Evolutionary conservation across 1,140 invertebrate genomes (phyloP), one percentile per base, ranked within the genome.

Genomic region (Thereuonema tuberculata): DNA sequence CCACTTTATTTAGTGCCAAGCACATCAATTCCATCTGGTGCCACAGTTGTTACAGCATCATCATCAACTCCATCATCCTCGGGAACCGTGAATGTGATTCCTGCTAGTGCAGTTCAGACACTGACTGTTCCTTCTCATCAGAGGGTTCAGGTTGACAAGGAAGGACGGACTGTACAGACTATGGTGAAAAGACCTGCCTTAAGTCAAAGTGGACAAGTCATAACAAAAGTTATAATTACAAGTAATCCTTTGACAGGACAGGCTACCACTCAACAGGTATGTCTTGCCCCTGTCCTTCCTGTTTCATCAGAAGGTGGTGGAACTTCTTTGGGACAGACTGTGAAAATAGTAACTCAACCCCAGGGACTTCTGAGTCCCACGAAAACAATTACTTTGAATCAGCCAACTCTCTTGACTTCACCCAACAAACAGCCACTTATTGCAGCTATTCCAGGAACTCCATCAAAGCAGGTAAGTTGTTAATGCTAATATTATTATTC

Each of bases 371-470:
- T 66, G 21, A 77, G 72, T 63, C 78, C 81, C 14, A 78, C 80
- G 43, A 87, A 85, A 76, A 72, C 83, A 15, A 81, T 85, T 49
- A 85, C 81, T 12, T 72, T 85, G 50, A 80, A 80, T 59, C 82
- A 84, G 69, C 67, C 29, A 61, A 59, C 53, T 5, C 20, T 55
- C 2, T 29, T 54, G 5, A 23, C 23, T 20, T 56, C 50, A n/a
- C 54, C 28, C 12, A 27, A 15, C 53, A 59, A 62, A n/a, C 68
- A 69, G 14, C 63, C 61, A 47, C 64, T 67, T 29, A 65, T 69
- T 53, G 63, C 63, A 59, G 63, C 70, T 17, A 59, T 67, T 37
- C 63, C 65, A 48, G 65, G 66, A 1, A 67, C 71, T 23, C 68
- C 69, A 23, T 62, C 71, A n/a, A 72, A 71, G 63, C 62, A 67